Evolutionary conservation across 2,113 vertebrate species (phyloP).

Genomic region (Girardinichthys multiradiatus): DNA sequence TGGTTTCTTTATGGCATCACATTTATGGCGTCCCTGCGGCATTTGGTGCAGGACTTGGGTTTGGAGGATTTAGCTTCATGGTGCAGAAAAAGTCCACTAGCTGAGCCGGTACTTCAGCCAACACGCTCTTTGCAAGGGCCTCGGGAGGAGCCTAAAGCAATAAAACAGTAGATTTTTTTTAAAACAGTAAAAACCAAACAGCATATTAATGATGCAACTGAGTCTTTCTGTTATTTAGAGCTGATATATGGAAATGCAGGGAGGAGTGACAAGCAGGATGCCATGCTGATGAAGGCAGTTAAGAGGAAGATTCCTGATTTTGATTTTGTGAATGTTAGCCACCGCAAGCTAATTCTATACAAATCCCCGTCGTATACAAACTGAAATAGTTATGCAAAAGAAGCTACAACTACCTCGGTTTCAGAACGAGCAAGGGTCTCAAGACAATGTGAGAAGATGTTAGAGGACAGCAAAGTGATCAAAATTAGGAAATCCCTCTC

Average conservation of each 20-base stretch:
- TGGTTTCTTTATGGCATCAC: constrained; percentile 21
- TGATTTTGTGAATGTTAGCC: too few relatives aligned
- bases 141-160: constrained; percentile 68
- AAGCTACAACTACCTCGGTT: neutral
- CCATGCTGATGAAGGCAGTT: neutral
- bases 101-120: constrained; percentile 81
- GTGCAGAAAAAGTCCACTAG: constrained; percentile 73
- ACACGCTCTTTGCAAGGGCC: constrained; percentile 74
- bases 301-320: constrained; percentile 19
- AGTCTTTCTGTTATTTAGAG: neutral
- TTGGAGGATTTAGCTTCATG: constrained; percentile 75
- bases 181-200: neutral
- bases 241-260: neutral
- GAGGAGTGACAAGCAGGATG: neutral
- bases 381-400: neutral
- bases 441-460: neutral
- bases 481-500: neutral
- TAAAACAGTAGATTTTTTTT: neutral
- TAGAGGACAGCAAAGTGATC: neutral
- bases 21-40: constrained; percentile 27
- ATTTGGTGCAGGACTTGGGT: constrained; percentile 37
- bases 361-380: neutral
- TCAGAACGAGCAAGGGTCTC: neutral
- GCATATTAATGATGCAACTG: neutral
- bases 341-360: too few relatives aligned